Base-by-base conservation (phyloP, 1,140 invertebrate genomes). In the Philotrypesis tridentata region DNA sequence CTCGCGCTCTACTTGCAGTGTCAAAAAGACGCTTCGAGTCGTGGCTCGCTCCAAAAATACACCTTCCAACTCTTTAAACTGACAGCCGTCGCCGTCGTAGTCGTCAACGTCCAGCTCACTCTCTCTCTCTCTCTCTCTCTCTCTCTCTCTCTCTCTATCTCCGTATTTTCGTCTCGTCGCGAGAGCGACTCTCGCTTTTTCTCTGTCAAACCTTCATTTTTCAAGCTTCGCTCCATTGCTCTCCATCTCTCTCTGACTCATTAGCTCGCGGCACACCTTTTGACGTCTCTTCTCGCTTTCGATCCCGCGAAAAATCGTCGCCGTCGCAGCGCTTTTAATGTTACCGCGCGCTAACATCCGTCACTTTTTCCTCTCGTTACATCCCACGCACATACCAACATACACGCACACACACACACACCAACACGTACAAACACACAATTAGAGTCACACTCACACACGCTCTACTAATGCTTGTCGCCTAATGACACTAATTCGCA, bases 21-120 rank as follows among this genome's bases (percentile, higher is more conserved):
- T 78, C 82, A 79, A 85, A 85, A 85, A 83, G 68, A 74, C 71
- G 60, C 73, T n/a, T n/a, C n/a, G 43, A 73, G 71, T 14, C 63
- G 55, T 72, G 63, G 73, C 75, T 65, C 60, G 17, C 60, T 80
- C 68, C 79, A 67, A 77, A 77, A 77, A 77, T 77, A 77, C 75
- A 63, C 21, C 55, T 14, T 55, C 21, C 17, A 8, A 75, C 65
- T 80, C 79, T 81, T 48, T 70, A 37, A n/a, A 61, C 65, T 82
- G 80, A 76, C 80, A 77, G 73, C 73, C 80, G 55, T 80, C 71
- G 29, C 27, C 43, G 70, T 31, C 31, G 72, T n/a, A n/a, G n/a
- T 70, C 48, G 72, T 77, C 80, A 63, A 75, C 72, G 61, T 70
- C 40, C 79, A 55, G 25, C 37, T 40, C 27, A 14, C 23, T 65